phyloP scores from a whole-genome alignment of 2,888 invertebrate genomes.

The Meghimatium bilineatum region DNA sequence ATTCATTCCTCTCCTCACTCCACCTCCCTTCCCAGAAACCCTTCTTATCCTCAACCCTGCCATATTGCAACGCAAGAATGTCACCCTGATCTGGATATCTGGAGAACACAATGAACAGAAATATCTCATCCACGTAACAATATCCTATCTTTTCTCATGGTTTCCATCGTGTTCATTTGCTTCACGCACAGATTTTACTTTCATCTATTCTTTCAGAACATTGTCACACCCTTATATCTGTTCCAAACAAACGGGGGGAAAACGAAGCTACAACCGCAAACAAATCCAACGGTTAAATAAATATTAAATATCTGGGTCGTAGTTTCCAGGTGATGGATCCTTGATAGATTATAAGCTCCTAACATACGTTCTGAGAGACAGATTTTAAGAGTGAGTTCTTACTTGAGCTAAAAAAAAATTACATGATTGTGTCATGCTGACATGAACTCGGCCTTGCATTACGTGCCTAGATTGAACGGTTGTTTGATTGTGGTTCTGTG shows the following conservation, averaged over 20 bases:
- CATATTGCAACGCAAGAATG: too few species aligned
- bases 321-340: conserved; percentile 8
- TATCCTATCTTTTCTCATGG: too few species aligned
- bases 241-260: conserved; percentile 3
- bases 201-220: too few species aligned
- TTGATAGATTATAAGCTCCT: background rate
- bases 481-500: background rate
- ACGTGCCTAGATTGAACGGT: background rate
- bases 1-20: too few species aligned
- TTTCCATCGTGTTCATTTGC: too few species aligned
- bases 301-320: conserved; percentile 10
- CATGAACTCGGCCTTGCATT: conserved; percentile 16
- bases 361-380: too few species aligned
- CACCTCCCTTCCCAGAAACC: too few species aligned
- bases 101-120: too few species aligned
- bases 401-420: background rate
- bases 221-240: background rate
- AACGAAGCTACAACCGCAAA: background rate
- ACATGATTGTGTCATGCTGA: background rate
- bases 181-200: too few species aligned
- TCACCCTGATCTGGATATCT: too few species aligned
- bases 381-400: background rate
- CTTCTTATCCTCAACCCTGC: too few species aligned
- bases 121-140: too few species aligned
- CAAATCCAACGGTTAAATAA: conserved; percentile 2